A percentile compares a stretch with the other conserved stretches of the same genome.
Evolutionary conservation across 2,113 vertebrate species (phyloP).

Genomic region (Lycaon pictus): DNA sequence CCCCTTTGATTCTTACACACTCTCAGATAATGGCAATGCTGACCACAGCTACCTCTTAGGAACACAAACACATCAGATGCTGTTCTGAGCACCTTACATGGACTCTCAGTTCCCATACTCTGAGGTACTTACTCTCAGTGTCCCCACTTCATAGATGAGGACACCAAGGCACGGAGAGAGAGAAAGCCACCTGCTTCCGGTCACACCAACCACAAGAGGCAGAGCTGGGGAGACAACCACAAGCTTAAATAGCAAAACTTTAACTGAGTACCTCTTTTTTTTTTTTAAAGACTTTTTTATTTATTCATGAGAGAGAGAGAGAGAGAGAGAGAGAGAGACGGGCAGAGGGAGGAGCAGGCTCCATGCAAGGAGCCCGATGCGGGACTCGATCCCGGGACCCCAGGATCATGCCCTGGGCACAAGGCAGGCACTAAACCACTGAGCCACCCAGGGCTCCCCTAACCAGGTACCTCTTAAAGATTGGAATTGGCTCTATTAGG

Average conservation of each 20-base stretch:
- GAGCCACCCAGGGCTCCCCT: not conserved
- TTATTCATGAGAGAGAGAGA: too few relatives aligned
- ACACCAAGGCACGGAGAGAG: not conserved
- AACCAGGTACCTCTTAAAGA: not conserved
- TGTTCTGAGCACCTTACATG: not conserved
- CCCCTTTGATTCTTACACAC: not conserved
- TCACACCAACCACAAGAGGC: not conserved
- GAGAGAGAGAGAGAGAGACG: too few relatives aligned
- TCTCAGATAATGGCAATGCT: not conserved
- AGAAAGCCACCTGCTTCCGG: not conserved
- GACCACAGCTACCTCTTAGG: not conserved
- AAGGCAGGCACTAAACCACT: not conserved
- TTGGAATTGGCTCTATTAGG: not conserved
- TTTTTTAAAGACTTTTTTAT: too few relatives aligned
- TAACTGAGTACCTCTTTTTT: too few relatives aligned
- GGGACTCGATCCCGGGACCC: too few relatives aligned
- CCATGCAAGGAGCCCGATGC: too few relatives aligned
- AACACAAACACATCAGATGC: not conserved
- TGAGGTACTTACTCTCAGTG: not conserved
- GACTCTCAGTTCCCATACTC: too few relatives aligned
- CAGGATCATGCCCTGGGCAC: not conserved
- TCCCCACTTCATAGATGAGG: not conserved
- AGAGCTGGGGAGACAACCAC: not conserved
- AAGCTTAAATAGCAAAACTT: too few relatives aligned
- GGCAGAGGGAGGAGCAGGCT: too few relatives aligned